Percentiles rank a stretch among this genome's conserved stretches.
Evolutionary conservation across 2,888 invertebrate species (phyloP).

Genomic region (Meteorus cinctellus): DNA sequence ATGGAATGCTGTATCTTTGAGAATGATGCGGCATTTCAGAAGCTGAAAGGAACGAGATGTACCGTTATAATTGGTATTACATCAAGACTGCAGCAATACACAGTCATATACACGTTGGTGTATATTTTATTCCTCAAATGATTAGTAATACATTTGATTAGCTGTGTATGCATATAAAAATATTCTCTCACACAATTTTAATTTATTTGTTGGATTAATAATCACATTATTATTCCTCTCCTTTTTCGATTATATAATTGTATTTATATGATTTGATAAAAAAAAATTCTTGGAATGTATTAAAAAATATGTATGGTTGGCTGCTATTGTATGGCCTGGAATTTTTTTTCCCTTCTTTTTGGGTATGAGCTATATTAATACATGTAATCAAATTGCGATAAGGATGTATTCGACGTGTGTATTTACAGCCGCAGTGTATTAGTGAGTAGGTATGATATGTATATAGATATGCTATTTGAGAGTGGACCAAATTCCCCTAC

Average conservation of each 20-base stretch:
- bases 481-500: neutral
- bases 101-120: neutral
- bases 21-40: neutral
- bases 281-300: neutral
- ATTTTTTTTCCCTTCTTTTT: neutral
- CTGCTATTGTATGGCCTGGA: neutral
- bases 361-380: neutral
- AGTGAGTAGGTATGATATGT: neutral
- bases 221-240: too few species aligned
- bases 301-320: neutral
- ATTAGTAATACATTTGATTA: conserved; percentile 3
- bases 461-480: neutral
- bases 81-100: neutral
- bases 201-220: neutral
- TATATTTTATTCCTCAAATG: neutral
- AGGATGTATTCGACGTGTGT: neutral
- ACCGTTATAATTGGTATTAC: conserved; percentile 9
- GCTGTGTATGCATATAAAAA: neutral
- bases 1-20: neutral
- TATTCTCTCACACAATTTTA: neutral
- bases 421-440: neutral
- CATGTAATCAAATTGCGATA: neutral
- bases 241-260: neutral
- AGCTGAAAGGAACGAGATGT: conserved; percentile 2
- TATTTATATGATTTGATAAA: conserved; percentile 11